phyloP scores from a whole-genome alignment of 2,113 vertebrate species.

The Coptodon rendalli region DNA sequence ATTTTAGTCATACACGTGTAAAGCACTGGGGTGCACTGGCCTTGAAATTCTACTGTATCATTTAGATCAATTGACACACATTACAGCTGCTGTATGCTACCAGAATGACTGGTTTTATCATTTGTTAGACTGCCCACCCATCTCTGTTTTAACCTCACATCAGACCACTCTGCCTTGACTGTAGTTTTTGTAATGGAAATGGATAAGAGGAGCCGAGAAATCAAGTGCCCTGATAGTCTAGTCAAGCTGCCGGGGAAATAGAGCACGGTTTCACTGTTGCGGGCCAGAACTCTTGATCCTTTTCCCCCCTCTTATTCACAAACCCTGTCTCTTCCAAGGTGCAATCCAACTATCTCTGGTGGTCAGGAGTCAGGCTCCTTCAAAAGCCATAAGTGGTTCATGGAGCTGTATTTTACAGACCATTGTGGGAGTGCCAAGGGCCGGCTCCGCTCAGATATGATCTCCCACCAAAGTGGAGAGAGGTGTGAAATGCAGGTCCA shows the following conservation, averaged over 20 bases:
- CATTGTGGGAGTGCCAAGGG: conserved; percentile 45
- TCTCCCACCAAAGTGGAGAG: conserved; percentile 39
- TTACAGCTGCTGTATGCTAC: background rate
- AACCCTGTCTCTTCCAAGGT: conserved; percentile 11
- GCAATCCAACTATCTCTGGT: conserved; percentile 56
- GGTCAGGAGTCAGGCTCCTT: conserved; percentile 58
- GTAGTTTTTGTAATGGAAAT: conserved; percentile 37
- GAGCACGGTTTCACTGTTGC: conserved; percentile 10
- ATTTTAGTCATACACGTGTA: background rate
- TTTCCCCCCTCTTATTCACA: background rate
- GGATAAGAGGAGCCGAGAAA: conserved; percentile 29
- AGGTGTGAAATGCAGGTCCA: conserved; percentile 14
- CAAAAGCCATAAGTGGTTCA: conserved; percentile 65
- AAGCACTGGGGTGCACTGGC: background rate
- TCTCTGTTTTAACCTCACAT: conserved; percentile 21
- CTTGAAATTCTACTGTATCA: background rate
- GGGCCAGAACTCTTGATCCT: conserved; percentile 8
- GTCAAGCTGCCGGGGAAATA: conserved; percentile 1
- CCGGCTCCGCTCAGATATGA: conserved; percentile 48
- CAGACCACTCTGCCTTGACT: conserved; percentile 2
- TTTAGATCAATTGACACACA: background rate
- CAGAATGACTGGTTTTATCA: background rate
- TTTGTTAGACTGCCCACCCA: background rate
- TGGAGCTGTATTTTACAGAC: conserved; percentile 60
- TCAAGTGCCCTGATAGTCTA: conserved; percentile 40